phyloP scores from a whole-genome alignment of 2,888 invertebrate genomes.

The Acanthacorydalis orientalis region DNA sequence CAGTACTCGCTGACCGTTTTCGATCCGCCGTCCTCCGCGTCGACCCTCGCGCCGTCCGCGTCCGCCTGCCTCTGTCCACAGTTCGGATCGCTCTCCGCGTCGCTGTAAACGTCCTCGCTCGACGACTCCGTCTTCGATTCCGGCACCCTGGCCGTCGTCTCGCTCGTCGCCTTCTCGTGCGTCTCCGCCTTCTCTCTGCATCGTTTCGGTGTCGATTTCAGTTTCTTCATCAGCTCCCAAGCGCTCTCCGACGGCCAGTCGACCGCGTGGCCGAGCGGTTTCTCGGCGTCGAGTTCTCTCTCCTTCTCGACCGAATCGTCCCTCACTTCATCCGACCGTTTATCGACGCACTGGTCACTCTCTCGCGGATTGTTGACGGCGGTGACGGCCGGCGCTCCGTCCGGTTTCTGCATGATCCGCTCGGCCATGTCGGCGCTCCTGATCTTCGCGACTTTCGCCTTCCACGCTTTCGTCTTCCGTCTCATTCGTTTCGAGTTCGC shows the following conservation, averaged over 20 bases:
- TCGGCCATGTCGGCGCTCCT: slow-evolving; percentile 16
- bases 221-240: too few relatives aligned
- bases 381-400: background rate
- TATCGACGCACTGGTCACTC: too few relatives aligned
- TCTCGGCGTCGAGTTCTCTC: too few relatives aligned
- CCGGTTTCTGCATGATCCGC: slow-evolving; percentile 10
- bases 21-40: background rate
- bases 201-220: too few relatives aligned
- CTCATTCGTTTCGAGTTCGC: slow-evolving; percentile 14
- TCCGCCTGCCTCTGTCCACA: background rate
- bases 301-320: too few relatives aligned
- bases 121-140: slow-evolving; percentile 2
- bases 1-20: background rate
- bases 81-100: background rate
- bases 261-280: too few relatives aligned
- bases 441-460: slow-evolving; percentile 17
- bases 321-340: too few relatives aligned
- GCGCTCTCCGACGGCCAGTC: too few relatives aligned
- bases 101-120: slow-evolving; percentile 1
- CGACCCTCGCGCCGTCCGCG: background rate
- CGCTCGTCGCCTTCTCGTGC: too few relatives aligned
- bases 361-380: too few relatives aligned
- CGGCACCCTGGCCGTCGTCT: background rate
- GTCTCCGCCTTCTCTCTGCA: too few relatives aligned
- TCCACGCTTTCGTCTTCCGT: slow-evolving; percentile 16